Conservation (phyloP, 2,113 vertebrate species). For the Haplotaxodon microlepis region DNA sequence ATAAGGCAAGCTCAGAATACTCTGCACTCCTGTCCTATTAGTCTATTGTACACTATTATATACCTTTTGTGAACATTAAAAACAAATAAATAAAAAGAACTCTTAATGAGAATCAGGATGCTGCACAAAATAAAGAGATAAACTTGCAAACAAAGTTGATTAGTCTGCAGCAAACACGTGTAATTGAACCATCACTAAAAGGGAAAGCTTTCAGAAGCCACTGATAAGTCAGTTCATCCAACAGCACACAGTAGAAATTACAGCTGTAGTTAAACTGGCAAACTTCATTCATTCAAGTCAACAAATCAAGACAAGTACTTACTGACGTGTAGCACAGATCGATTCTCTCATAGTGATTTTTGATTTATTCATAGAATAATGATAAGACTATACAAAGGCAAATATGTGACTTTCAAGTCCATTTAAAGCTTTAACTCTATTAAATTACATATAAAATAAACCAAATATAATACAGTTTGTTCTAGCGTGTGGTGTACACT, state of each 20-base stretch:
- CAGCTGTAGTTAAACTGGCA: not conserved
- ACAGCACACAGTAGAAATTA: not conserved
- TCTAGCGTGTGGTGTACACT: not conserved
- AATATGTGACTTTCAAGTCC: not conserved
- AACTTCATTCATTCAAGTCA: not conserved
- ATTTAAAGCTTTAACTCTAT: not conserved
- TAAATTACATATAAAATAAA: not conserved
- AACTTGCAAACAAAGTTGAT: not conserved
- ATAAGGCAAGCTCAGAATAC: not conserved
- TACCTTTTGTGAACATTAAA: not conserved
- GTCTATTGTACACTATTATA: not conserved
- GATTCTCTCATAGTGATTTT: not conserved
- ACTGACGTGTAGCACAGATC: not conserved
- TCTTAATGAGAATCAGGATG: not conserved
- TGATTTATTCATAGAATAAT: not conserved
- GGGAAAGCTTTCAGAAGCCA: not conserved
- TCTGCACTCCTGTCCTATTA: not conserved
- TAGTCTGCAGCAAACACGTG: not conserved
- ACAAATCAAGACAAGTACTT: not conserved
- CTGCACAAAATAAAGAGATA: not conserved
- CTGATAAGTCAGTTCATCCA: not conserved
- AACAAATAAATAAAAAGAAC: not conserved
- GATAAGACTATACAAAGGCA: not conserved
- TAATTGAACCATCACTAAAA: not conserved
- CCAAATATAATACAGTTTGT: not conserved